Conservation (phyloP, 2,888 invertebrate species). For the Pammene aurita region DNA sequence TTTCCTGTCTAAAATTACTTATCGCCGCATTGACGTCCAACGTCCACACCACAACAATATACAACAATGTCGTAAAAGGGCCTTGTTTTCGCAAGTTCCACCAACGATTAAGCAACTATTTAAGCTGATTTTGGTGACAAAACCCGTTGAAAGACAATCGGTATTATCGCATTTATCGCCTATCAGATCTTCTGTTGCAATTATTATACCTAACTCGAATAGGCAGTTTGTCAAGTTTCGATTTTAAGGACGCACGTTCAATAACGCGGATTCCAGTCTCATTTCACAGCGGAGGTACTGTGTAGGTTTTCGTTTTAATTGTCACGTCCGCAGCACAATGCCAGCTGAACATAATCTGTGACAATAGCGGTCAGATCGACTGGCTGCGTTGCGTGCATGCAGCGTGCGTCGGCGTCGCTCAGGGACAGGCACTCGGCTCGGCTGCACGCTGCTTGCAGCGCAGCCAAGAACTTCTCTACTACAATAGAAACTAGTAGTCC, state of each 20-base stretch:
- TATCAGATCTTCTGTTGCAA: constrained; percentile 13
- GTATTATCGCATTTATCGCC: constrained; percentile 16
- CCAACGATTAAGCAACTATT: constrained; percentile 10
- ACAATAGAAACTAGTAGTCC: too few species aligned
- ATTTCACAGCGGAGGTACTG: constrained; percentile 46
- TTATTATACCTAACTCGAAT: constrained; percentile 12
- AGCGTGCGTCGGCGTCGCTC: too few species aligned
- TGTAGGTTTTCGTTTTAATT: constrained; percentile 63
- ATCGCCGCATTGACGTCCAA: constrained; percentile 33
- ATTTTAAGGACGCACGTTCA: constrained; percentile 44
- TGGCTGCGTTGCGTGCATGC: constrained; percentile 1
- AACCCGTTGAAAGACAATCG: constrained; percentile 11
- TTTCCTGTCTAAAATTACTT: constrained; percentile 41
- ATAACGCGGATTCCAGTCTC: constrained; percentile 36
- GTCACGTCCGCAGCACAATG: constrained; percentile 54
- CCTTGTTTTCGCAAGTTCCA: constrained; percentile 37
- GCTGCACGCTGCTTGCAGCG: background rate
- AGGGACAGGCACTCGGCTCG: constrained; percentile 6
- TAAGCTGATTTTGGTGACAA: constrained; percentile 22
- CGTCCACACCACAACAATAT: background rate
- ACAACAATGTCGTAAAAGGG: constrained; percentile 38
- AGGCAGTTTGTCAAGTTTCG: constrained; percentile 14
- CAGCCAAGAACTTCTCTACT: background rate
- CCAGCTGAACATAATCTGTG: constrained; percentile 17
- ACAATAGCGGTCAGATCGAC: constrained; percentile 18